Conservation (phyloP, 2,888 invertebrate species). For the Sericinus montela region DNA sequence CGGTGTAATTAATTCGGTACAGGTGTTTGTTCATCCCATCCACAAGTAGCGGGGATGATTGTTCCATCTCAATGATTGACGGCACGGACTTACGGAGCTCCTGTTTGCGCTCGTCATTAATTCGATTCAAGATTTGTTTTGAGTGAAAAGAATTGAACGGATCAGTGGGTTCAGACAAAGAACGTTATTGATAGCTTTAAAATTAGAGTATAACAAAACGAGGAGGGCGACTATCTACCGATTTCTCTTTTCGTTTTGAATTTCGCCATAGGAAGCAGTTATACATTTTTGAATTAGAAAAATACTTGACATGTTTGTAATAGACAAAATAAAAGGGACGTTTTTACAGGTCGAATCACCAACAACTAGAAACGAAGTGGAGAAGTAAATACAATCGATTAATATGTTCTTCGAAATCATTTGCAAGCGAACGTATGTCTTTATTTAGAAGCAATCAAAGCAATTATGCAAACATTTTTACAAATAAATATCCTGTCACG, state of each 20-base stretch:
- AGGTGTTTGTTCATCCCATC: slow-evolving; percentile 27
- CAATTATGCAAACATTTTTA: too few species aligned
- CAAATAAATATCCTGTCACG: too few species aligned
- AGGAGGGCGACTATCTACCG: slow-evolving; percentile 14
- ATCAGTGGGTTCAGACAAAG: slow-evolving; percentile 17
- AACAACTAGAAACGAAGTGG: slow-evolving; percentile 4
- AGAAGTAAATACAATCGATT: neutral
- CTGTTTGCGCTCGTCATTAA: slow-evolving; percentile 18
- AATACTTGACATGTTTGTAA: too few species aligned
- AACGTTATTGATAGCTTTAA: slow-evolving; percentile 18
- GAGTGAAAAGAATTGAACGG: slow-evolving; percentile 19
- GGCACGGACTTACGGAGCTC: slow-evolving; percentile 26
- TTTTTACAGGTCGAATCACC: too few species aligned
- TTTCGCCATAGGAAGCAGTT: neutral
- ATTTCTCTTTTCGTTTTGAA: slow-evolving; percentile 8
- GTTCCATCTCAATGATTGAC: slow-evolving; percentile 26
- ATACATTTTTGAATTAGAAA: neutral
- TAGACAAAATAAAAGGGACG: neutral
- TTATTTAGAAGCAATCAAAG: too few species aligned
- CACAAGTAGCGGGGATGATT: slow-evolving; percentile 19
- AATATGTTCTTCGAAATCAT: too few species aligned
- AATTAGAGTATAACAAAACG: slow-evolving; percentile 18
- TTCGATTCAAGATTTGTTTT: slow-evolving; percentile 19
- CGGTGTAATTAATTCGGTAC: slow-evolving; percentile 32
- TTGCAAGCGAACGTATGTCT: too few species aligned